Base-by-base conservation (phyloP, 2,888 invertebrate genomes). In the Megastigmus dorsalis region DNA sequence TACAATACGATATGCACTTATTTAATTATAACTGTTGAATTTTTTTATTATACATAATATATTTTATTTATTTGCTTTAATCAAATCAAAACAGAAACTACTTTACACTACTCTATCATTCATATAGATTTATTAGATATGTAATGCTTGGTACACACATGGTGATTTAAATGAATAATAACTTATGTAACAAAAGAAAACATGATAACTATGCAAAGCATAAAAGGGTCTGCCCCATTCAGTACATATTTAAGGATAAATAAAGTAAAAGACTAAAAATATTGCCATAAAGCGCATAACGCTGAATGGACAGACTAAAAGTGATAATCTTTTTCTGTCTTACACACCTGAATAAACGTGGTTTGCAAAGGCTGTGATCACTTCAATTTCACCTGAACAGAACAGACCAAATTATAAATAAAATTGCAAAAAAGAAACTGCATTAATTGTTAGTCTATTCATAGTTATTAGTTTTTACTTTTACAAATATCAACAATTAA, bases 341-440 rank as follows among this genome's bases (percentile, higher is more conserved):
- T 88, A 88, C 88, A 88, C 86, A 88, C 88, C 88, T 88, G 87
- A 82, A 80, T 86, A 88, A 83, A 85, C 82, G 85, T 85, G 85
- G 79, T 84, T 85, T 85, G 85, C 83, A 83, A 86, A 82, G 82
- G 85, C 80, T 81, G 84, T 82, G 85, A 86, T 84, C 81, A 83
- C 84, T 78, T 87, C 85, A 82, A 85, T 82, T 83, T 86, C 81
- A 87, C 87, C 88, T 88, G 87, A 88, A 88, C 84, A 87, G 88
- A 88, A 88, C 86, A 88, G 85, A 88, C 85, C 85, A 87, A 84
- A 85, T 82, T 74, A 83, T 79, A 75, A 66, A 79, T 73, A 75
- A 68, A 73, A 78, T 41, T 48, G 33, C 48, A 38, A 55, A 52
- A 63, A 55, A 67, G 3, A 66, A 43, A 55, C 2, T 63, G 43